Evolutionary conservation across 2,113 vertebrate genomes (phyloP).

Genomic region (Muntiacus reevesi): DNA sequence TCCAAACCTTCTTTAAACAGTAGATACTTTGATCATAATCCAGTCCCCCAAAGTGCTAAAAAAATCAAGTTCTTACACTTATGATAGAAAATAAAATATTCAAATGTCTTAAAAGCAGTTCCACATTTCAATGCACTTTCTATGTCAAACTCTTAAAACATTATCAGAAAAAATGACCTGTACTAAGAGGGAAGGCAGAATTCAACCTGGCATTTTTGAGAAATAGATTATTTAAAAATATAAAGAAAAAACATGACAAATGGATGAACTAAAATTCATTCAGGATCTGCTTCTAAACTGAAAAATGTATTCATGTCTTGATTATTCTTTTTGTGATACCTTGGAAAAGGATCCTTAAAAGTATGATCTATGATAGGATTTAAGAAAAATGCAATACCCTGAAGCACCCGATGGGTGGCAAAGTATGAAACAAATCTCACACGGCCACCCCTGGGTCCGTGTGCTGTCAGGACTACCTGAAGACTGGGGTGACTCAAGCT

Average conservation of each 20-base stretch:
- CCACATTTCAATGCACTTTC: background rate
- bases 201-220: background rate
- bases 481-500: background rate
- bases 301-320: background rate
- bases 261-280: background rate
- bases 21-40: background rate
- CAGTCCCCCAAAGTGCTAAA: background rate
- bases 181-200: background rate
- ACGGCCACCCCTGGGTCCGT: background rate
- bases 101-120: background rate
- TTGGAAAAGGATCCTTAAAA: background rate
- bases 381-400: background rate
- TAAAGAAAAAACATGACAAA: background rate
- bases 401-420: background rate
- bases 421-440: background rate
- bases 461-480: background rate
- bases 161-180: constrained; percentile 24
- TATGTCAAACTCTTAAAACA: background rate
- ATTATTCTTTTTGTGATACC: background rate
- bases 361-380: background rate
- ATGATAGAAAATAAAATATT: background rate
- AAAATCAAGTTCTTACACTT: background rate
- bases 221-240: background rate
- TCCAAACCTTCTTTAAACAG: background rate
- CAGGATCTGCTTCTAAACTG: constrained; percentile 1